These are phyloP conservation scores for Discoglossus pictus DNA, from an alignment of 2,797 vertebrate genomes.

Conservation along the genomic window DNA sequence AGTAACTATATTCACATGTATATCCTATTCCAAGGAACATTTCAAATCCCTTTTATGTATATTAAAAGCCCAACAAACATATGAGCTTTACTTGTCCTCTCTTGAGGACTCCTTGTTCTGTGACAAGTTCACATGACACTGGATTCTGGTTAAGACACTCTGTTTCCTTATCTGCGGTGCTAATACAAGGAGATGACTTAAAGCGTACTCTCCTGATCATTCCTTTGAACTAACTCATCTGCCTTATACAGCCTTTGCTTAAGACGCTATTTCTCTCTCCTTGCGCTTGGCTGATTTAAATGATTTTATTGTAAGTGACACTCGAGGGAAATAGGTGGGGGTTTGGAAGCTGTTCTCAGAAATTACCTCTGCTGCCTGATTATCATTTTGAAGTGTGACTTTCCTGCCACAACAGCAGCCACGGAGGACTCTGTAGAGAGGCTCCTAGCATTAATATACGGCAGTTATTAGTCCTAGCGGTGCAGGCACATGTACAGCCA, in stretches of 20 bases:
- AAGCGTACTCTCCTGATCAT: neutral
- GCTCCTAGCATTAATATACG: neutral
- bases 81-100: too few relatives aligned
- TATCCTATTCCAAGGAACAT: too few relatives aligned
- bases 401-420: neutral
- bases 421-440: neutral
- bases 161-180: neutral
- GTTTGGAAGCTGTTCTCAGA: neutral
- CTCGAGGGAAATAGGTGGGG: constrained; percentile 4
- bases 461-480: constrained; percentile 1
- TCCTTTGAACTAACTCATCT: constrained; percentile 11
- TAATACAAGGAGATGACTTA: neutral
- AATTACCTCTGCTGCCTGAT: constrained; percentile 6
- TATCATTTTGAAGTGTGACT: constrained; percentile 14
- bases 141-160: neutral
- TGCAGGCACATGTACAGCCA: neutral
- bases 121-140: neutral
- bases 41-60: too few relatives aligned
- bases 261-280: neutral
- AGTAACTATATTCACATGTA: too few relatives aligned
- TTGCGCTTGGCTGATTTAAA: constrained; percentile 25
- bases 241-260: constrained; percentile 14
- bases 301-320: constrained; percentile 21
- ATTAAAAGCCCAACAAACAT: too few relatives aligned
- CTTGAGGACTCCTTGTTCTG: too few relatives aligned